Evolutionary conservation across 2,888 invertebrate species (phyloP).

Genomic region (Drosophila hamatofila): DNA sequence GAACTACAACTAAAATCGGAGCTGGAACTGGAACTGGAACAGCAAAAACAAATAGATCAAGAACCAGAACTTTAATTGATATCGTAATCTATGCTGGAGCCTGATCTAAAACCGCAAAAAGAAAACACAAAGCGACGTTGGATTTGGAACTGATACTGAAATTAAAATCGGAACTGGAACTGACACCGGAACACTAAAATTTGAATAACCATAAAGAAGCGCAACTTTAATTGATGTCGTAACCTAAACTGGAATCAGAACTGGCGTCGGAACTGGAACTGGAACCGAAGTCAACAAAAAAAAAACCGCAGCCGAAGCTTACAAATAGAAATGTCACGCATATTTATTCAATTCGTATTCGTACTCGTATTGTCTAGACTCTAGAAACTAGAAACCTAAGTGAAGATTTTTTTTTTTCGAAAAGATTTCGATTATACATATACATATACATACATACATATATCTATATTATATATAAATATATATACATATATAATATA

Average conservation of each 20-base stretch:
- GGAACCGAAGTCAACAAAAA: constrained; percentile 8
- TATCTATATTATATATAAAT: background rate
- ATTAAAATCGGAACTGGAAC: background rate
- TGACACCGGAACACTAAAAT: background rate
- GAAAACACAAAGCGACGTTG: background rate
- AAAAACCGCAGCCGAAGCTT: constrained; percentile 10
- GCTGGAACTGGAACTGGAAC: background rate
- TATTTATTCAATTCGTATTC: constrained; percentile 59
- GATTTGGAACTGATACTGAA: background rate
- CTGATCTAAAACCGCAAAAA: background rate
- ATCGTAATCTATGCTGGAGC: too few species aligned
- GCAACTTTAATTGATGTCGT: background rate
- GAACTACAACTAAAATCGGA: background rate
- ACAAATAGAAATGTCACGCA: constrained; percentile 33
- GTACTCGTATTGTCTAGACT: constrained; percentile 49
- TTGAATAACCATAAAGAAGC: background rate
- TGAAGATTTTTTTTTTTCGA: constrained; percentile 51
- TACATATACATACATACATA: background rate
- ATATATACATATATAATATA: constrained; percentile 21
- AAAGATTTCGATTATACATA: constrained; percentile 44
- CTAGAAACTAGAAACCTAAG: constrained; percentile 51
- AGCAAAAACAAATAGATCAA: too few species aligned
- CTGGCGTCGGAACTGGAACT: background rate
- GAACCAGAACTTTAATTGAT: background rate
- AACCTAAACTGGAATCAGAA: background rate